phyloP scores from a whole-genome alignment of 2,888 invertebrate genomes.

The Bedellia somnulentella region DNA sequence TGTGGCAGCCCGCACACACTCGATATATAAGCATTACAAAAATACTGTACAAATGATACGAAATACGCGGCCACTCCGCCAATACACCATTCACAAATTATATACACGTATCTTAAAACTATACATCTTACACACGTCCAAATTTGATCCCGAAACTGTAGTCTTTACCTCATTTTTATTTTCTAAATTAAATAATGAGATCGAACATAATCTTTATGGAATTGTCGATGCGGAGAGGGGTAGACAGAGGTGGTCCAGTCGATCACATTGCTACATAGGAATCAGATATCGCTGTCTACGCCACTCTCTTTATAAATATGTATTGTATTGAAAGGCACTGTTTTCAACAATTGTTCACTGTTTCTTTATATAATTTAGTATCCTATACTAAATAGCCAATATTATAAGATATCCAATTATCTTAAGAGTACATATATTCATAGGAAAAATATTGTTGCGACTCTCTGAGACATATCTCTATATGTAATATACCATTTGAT shows the following conservation, averaged over 20 bases:
- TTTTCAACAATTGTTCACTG: conserved; percentile 47
- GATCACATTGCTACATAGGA: background rate
- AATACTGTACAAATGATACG: conserved; percentile 61
- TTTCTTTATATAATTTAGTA: conserved; percentile 36
- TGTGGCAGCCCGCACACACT: too few species aligned
- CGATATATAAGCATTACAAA: conserved; percentile 58
- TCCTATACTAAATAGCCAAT: conserved; percentile 53
- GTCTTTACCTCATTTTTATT: conserved; percentile 58
- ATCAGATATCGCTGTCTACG: background rate
- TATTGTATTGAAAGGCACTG: conserved; percentile 48
- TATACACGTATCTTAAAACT: conserved; percentile 46
- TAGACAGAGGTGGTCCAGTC: background rate
- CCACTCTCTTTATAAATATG: conserved; percentile 33
- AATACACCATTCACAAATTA: conserved; percentile 55
- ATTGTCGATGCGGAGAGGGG: conserved; percentile 20
- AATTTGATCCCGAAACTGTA: conserved; percentile 60
- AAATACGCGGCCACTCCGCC: too few species aligned
- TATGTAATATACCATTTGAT: conserved; percentile 45
- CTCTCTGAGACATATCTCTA: conserved; percentile 44
- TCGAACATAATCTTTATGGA: conserved; percentile 53
- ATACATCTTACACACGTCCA: conserved; percentile 57
- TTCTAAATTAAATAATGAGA: conserved; percentile 62
- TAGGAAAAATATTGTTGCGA: conserved; percentile 55
- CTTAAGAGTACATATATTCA: conserved; percentile 47
- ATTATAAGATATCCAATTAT: conserved; percentile 50